Evolutionary conservation across 2,797 vertebrate species (phyloP), one percentile per base, ranked within the genome.

Genomic region (Uromys caudimaculatus): DNA sequence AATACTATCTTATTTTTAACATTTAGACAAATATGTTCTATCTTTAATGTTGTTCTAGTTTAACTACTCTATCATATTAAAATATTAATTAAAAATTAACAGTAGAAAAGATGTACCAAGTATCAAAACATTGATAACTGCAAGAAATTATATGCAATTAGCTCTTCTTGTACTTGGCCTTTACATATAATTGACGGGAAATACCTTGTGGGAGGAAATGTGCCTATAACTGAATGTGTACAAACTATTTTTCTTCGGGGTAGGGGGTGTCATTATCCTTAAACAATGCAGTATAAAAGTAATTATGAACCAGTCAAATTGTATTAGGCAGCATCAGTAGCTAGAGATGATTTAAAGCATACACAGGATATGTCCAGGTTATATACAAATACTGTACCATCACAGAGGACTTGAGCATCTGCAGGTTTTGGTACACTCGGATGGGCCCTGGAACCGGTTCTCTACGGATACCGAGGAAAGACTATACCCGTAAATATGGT

Each of bases 1-100:
- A 83, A 90, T n/a, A 44, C 56, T 71, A 81, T 93, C n/a, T 60
- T 84, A 94, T 85, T 96, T 88, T 93, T 38, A 94, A 91, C 12
- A 85, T 62, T 77, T 0, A 56, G 16, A 78, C 14, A 79, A 84
- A 75, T 35, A 52, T n/a, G 88, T 84, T 81, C 14, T 83, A 76
- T 58, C 21, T 96, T 95, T 82, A 90, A 92, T 77, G 78, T 0
- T 64, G 3, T 77, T 78, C 54, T 58, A 44, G n/a, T 88, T 84
- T 81, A 94, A 47, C 35, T 71, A 82, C 88, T 35, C 52, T 67
- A 90, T 4, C 75, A 75, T 91, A 32, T 71, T 89, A 93, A 87
- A n/a, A 75, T 78, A 82, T 44, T 47, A 91, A 81, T 24, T 95
- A 71, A 77, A 87, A 95, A 41, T 58, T 14, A 90, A 88, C 67